Evolutionary conservation across 2,797 vertebrate species (phyloP), one percentile per base, ranked within the genome.

Genomic region (Cirrhinus molitorella): DNA sequence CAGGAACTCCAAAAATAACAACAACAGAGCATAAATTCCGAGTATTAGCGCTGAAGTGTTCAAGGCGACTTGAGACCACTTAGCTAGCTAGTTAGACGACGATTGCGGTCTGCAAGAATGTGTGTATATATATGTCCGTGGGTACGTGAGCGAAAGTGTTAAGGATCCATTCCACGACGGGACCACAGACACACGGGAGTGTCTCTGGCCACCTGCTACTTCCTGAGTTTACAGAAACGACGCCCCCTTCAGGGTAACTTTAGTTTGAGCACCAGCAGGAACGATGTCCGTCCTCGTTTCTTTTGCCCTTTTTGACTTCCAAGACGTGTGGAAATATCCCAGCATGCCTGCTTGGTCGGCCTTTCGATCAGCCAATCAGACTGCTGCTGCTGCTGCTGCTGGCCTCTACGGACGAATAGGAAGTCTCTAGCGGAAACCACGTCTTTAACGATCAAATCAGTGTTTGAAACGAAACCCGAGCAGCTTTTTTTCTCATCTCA

Each of bases 261-360:
- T 80, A 82, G 85, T 89, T 89, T 89, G 83, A 94, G 93, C 94
- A 96, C 95, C 95, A 95, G 95, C 95, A 95, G 95, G 94, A 95
- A 93, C 91, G 86, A 89, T 86, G 89, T 90, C 81, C 37, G 86
- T 88, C 87, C 71, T 67, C 21, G 37, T 16, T 49, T 68, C 67
- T 67, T 80, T 75, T 6, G 67, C n/a, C 11, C 19, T 83, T 55
- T 37, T 40, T 53, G 57, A 81, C 59, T 78, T 82, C 51, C 19
- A 28, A 43, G 88, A 88, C 79, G 51, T 72, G 34, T 81, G 73
- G 83, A 87, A 87, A 86, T 81, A 86, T 88, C 85, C 84, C 51
- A 88, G 92, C 93, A 90, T 93, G 93, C 88, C 89, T 82, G 87
- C 71, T 85, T 89, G 87, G 92, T 87, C 82, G 7, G 7, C 83